Conservation (phyloP, 2,888 invertebrate genomes). For the Hipparchia semele region DNA sequence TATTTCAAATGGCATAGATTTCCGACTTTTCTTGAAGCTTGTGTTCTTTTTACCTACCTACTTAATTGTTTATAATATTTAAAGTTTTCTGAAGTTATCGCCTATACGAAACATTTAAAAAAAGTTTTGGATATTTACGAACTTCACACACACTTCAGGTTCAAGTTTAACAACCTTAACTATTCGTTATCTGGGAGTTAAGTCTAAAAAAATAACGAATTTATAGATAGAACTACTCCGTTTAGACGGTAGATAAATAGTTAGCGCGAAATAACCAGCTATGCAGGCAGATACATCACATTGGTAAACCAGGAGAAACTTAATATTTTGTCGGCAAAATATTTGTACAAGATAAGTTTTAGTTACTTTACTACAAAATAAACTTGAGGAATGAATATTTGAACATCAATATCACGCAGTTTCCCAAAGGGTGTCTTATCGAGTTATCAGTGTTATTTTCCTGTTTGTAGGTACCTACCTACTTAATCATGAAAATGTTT, state of each 20-base stretch:
- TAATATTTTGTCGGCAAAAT: conserved; percentile 22
- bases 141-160: background rate
- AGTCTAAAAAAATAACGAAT: background rate
- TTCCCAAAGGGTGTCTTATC: conserved; percentile 22
- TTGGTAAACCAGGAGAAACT: conserved; percentile 9
- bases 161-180: conserved; percentile 6
- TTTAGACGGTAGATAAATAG: background rate
- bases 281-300: background rate
- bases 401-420: conserved; percentile 11
- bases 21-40: no score
- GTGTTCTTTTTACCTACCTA: no score
- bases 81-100: no score
- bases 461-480: background rate
- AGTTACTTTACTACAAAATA: conserved; percentile 13
- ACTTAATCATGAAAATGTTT: background rate
- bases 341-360: conserved; percentile 27
- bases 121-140: no score
- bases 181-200: background rate
- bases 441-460: conserved; percentile 2
- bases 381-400: conserved; percentile 19
- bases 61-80: no score
- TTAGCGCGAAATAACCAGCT: background rate
- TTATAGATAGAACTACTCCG: no score
- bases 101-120: no score
- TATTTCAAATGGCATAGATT: no score